A percentile compares a stretch with the other conserved stretches of the same genome.
Evolutionary conservation across 2,797 vertebrate species (phyloP).

Genomic region (Pteropus rufus): DNA sequence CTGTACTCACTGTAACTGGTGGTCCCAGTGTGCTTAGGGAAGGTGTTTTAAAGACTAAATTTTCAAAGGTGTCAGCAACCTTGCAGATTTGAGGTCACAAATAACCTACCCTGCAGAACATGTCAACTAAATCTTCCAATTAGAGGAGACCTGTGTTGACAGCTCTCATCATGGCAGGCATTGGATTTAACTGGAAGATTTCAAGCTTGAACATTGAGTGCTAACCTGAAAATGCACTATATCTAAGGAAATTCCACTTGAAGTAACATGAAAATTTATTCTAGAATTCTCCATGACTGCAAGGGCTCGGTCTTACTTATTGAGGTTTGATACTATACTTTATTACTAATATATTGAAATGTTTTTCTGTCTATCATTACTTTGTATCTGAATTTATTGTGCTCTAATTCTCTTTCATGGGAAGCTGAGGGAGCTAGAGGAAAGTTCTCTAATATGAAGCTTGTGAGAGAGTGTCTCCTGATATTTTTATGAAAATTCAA

Average conservation of each 20-base stretch:
- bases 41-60: neutral
- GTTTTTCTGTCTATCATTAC: neutral
- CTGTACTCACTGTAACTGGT: neutral
- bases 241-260: constrained; percentile 21
- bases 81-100: neutral
- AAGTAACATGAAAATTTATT: neutral
- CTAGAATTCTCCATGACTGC: neutral
- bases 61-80: neutral
- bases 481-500: constrained; percentile 50
- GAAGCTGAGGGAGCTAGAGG: neutral
- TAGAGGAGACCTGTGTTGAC: neutral
- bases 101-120: neutral
- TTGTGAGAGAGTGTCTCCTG: neutral
- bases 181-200: neutral
- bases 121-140: constrained; percentile 4
- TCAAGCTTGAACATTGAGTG: neutral
- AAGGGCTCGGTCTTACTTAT: neutral
- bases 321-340: neutral
- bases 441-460: neutral
- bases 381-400: neutral
- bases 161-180: neutral
- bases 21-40: neutral
- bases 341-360: neutral
- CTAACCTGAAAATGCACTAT: neutral
- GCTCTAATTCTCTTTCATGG: neutral